Evolutionary conservation across 2,888 invertebrate species (phyloP).

Genomic region (Erpobdella octoculata): DNA sequence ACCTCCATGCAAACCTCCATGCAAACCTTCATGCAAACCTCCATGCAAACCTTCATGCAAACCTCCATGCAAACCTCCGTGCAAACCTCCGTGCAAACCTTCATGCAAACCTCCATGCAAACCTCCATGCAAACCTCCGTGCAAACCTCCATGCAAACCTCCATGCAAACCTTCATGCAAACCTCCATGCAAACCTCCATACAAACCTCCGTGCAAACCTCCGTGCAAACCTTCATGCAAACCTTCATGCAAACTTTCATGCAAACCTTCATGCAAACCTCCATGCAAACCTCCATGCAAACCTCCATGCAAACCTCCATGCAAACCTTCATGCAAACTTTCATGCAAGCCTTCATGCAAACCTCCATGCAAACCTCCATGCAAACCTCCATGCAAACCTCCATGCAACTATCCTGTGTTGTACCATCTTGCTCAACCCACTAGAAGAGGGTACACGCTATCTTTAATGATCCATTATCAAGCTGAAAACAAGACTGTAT

Average conservation of each 20-base stretch:
- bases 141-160: not conserved
- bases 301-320: slow-evolving; percentile 1
- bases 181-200: not conserved
- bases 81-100: no score
- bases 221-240: not conserved
- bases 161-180: not conserved
- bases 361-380: slow-evolving; percentile 1
- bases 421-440: no score
- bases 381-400: not conserved
- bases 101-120: no score
- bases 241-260: not conserved
- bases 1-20: no score
- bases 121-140: no score
- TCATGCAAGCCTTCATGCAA: slow-evolving; percentile 4
- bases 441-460: no score
- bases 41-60: no score
- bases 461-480: no score
- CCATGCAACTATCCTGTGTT: not conserved
- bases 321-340: not conserved
- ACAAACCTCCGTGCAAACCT: not conserved
- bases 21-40: no score
- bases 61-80: no score
- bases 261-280: not conserved
- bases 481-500: no score
- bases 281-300: not conserved